Evolutionary conservation across 2,888 invertebrate genomes (phyloP).

Genomic region (Drosophila diplacantha): DNA sequence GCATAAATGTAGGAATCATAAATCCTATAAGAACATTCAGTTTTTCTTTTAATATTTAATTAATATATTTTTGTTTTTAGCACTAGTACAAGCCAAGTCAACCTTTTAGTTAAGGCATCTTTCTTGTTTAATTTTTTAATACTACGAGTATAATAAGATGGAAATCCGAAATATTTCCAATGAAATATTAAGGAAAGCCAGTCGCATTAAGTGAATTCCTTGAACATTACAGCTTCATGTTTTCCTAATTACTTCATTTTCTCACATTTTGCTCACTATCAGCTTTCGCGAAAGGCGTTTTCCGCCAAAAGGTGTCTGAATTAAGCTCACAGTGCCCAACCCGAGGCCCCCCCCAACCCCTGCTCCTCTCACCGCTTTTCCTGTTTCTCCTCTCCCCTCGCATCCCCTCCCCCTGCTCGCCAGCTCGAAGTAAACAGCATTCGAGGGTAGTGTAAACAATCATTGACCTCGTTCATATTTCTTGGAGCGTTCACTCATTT

Average conservation of each 20-base stretch:
- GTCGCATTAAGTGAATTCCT: background rate
- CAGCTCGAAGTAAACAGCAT: constrained; percentile 64
- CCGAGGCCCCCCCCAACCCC: background rate
- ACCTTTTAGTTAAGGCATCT: too few relatives aligned
- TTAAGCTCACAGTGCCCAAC: constrained; percentile 12
- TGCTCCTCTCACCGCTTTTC: background rate
- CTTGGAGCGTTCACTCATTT: constrained; percentile 63
- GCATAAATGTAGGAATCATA: background rate
- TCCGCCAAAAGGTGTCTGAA: constrained; percentile 17
- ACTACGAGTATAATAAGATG: too few relatives aligned
- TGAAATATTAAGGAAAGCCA: background rate
- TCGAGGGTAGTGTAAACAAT: constrained; percentile 71
- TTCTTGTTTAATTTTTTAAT: too few relatives aligned
- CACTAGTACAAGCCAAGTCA: too few relatives aligned
- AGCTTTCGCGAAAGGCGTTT: constrained; percentile 7
- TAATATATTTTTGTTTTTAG: too few relatives aligned
- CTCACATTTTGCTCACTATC: constrained; percentile 6
- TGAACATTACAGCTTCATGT: background rate
- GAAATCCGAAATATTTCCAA: background rate
- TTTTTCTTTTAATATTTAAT: too few relatives aligned
- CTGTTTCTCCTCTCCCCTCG: background rate
- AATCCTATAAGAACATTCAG: background rate
- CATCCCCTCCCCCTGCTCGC: constrained; percentile 11
- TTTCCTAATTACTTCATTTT: constrained; percentile 18
- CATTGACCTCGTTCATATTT: constrained; percentile 71